A percentile compares a stretch with the other conserved stretches of the same genome.
These are phyloP conservation scores for Drosophila birchii DNA, from an alignment of 2,888 invertebrate species.

Conservation along the genomic window DNA sequence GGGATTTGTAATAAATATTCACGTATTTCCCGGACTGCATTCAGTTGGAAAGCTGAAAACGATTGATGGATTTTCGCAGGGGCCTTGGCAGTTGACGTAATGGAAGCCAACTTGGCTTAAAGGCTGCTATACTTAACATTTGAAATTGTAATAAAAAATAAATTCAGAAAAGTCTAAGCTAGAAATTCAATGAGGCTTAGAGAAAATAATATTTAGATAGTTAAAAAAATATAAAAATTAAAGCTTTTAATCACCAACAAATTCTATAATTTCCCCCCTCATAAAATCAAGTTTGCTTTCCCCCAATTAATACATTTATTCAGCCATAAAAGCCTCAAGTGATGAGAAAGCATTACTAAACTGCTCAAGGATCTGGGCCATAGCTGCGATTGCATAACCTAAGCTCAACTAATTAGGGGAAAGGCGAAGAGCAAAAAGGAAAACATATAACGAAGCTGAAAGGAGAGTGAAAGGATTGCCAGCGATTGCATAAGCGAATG, in stretches of 20 bases:
- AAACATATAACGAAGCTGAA: constrained; percentile 12
- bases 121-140: neutral
- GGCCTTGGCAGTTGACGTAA: constrained; percentile 7
- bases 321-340: constrained; percentile 2
- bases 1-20: constrained; percentile 14
- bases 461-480: constrained; percentile 30
- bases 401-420: constrained; percentile 27
- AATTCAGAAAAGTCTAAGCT: neutral
- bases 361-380: constrained; percentile 5
- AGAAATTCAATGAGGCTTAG: neutral
- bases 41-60: neutral
- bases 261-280: too few relatives aligned
- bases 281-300: neutral
- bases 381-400: constrained; percentile 23
- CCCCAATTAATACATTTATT: constrained; percentile 14
- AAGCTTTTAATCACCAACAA: too few relatives aligned
- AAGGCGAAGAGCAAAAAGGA: neutral
- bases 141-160: neutral
- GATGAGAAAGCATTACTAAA: constrained; percentile 1
- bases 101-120: too few relatives aligned
- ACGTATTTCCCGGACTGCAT: constrained; percentile 1
- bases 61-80: constrained; percentile 6
- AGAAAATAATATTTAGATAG: neutral
- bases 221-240: neutral
- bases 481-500: constrained; percentile 42